Evolutionary conservation across 2,113 vertebrate species (phyloP), one percentile per base, ranked within the genome.

Genomic region (Hemiprocne comata): DNA sequence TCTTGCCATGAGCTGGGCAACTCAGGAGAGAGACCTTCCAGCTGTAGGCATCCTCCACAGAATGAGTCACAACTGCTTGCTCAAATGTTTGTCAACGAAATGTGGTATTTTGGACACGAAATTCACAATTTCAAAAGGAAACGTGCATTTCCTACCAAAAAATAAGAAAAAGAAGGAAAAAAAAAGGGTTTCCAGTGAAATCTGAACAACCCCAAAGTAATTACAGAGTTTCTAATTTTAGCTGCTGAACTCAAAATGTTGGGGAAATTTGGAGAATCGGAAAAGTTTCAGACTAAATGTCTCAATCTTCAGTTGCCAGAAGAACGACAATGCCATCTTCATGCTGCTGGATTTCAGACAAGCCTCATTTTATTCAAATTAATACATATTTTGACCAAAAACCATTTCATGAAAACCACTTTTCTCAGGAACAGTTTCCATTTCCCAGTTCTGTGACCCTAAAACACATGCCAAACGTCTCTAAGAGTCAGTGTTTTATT

Each of bases 371-470:
- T 81, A 64, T 74, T 81, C 38, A 42, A 84, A 90, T 87, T 60
- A 89, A 66, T 71, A 76, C 50, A 21, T 34, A 67, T 51, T 36
- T 55, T 64, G 53, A 90, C 29, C 54, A 18, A 46, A 48, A 19
- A n/a, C 5, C 12, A 12, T 12, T 36, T 71, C 29, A 86, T 42
- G 61, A 84, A 94, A 92, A 65, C 42, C 86, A 48, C 60, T 46
- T 84, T 94, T 94, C 94, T 85, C 57, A 78, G 76, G 83, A 86
- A 93, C 69, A 84, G 81, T 90, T 92, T 80, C 65, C 57, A 92
- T 93, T 97, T 95, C 93, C 93, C 93, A 89, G 34, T 89, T 85
- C 61, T 84, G 33, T 93, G 77, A 94, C 89, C 86, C 89, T 48
- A 31, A 64, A 81, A 11, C 1, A 3, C 33, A 38, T 13, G 76